Evolutionary conservation across 2,888 invertebrate genomes (phyloP), one percentile per base, ranked within the genome.

Genomic region (Noctua comes): DNA sequence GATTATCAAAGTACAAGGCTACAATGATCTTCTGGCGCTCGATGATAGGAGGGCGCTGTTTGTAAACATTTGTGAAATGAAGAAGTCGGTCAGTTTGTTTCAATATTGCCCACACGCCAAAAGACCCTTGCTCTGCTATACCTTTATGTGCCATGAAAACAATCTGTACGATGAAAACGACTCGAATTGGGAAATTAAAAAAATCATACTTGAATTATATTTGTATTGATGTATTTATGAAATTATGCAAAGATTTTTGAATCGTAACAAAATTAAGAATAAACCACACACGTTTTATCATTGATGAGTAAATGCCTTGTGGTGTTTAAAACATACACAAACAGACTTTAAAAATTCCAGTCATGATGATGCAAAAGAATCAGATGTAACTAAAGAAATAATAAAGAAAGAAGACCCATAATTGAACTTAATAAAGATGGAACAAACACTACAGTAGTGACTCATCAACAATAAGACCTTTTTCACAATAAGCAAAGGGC

Each of bases 111-210:
- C 21, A 21, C 64, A 5, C 36, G 36, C 36, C 36, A 31, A 62
- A 10, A 62, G 1, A 31, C 4, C 10, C 8, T 18, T 62, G 27
- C 31, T 31, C 18, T 7, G 6, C 2, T 16, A 16, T 2, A 27
- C 59, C 31, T 31, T 21, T 31, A 62, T 8, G 7, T 62, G 31
- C 8, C 10, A 64, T 11, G 4, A 64, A 31, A 16, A 27, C 59
- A 27, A 59, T 62, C 3, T 13, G 3, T 62, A 31, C 62, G 7
- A 62, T 31, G 18, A 18, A 31, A 31, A 18, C 18, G 27, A 31
- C 18, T 27, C 31, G 31, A 78, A 54, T 16, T 7, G 43, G 48
- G 65, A 24, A 81, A 81, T 76, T 65, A 66, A 80, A 81, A 81
- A 69, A 66, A 51, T 66, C 65, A 43, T 51, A 16, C 66, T 81